Percentiles rank a stretch among this genome's conserved stretches.
Conservation (phyloP, 2,797 vertebrate genomes). For the Coccyzus lansbergi region DNA sequence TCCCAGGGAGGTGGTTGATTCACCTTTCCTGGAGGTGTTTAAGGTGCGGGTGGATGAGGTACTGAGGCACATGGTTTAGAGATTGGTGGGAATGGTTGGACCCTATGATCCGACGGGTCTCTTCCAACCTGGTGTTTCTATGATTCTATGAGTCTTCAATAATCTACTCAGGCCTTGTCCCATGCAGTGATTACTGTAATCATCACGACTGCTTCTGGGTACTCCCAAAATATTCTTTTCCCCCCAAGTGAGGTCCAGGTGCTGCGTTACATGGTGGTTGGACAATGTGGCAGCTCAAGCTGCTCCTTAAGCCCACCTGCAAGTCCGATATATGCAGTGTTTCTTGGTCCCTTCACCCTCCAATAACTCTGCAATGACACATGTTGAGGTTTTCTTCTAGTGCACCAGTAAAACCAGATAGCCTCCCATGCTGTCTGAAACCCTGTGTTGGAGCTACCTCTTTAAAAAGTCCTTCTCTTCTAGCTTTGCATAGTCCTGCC, state of each 20-base stretch:
- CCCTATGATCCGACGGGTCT: too few species aligned
- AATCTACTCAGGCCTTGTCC: not conserved
- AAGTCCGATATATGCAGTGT: not conserved
- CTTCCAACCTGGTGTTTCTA: too few species aligned
- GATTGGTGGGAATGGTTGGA: too few species aligned
- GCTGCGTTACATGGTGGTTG: not conserved
- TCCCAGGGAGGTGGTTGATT: too few species aligned
- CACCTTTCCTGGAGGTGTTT: too few species aligned
- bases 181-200: conserved; percentile 38
- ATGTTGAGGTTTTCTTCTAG: not conserved
- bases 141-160: conserved; percentile 29
- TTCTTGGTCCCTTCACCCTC: accelerated
- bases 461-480: too few species aligned
- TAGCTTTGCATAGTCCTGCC: too few species aligned
- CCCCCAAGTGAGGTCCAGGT: conserved; percentile 31
- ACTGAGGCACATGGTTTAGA: too few species aligned
- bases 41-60: too few species aligned
- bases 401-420: too few species aligned
- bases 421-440: too few species aligned
- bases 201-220: conserved; percentile 36
- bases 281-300: not conserved
- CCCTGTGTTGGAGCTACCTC: too few species aligned
- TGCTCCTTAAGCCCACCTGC: not conserved
- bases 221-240: conserved; percentile 37
- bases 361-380: not conserved